A percentile compares a stretch with the other conserved stretches of the same genome.
Evolutionary conservation across 2,797 vertebrate genomes (phyloP).

Genomic region (Scolopax rusticola): DNA sequence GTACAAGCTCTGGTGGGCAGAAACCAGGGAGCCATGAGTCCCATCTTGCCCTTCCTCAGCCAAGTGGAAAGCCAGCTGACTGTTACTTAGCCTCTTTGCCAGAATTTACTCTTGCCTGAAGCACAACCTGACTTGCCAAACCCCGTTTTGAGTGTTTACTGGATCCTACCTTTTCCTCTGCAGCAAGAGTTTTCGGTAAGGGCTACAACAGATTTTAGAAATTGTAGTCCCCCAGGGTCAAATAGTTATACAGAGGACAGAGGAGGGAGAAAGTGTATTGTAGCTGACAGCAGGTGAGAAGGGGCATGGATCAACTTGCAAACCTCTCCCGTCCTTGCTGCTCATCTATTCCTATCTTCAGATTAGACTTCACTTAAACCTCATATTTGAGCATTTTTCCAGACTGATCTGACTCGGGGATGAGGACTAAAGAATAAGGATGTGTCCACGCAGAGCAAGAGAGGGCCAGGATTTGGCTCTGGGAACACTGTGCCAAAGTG

Average conservation of each 20-base stretch:
- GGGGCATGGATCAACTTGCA: neutral
- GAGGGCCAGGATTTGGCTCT: neutral
- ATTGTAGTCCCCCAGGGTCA: neutral
- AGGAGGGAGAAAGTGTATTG: neutral
- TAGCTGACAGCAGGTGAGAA: neutral
- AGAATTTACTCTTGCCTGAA: neutral
- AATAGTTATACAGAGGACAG: neutral
- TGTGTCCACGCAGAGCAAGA: neutral
- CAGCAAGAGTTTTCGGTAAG: neutral
- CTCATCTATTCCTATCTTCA: neutral
- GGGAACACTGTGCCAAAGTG: neutral
- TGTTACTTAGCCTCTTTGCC: neutral
- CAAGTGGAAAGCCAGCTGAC: neutral
- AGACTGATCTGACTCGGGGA: neutral
- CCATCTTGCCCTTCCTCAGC: neutral
- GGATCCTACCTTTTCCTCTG: neutral
- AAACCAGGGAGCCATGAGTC: neutral
- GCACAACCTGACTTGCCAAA: neutral
- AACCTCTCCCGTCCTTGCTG: neutral
- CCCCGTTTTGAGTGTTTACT: neutral
- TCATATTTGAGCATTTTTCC: neutral
- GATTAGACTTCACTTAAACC: neutral
- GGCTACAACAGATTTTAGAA: neutral
- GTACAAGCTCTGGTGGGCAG: neutral
- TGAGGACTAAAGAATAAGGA: neutral